Evolutionary conservation across 2,113 vertebrate genomes (phyloP).

Genomic region (Nematolebias whitei): DNA sequence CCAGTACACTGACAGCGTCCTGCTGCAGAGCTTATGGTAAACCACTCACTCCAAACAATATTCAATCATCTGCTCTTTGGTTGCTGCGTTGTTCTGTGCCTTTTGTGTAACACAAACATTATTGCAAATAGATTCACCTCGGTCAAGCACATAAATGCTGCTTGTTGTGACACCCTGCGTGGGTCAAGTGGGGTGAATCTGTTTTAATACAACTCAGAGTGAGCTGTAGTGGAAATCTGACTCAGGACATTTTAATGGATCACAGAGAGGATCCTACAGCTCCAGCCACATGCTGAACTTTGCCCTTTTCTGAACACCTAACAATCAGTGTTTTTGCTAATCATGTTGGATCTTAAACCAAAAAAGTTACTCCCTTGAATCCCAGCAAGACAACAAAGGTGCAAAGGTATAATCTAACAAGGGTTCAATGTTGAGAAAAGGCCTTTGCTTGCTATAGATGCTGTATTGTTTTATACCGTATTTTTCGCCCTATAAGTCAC

Average conservation of each 20-base stretch:
- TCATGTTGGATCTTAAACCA: no score
- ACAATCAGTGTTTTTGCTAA: no score
- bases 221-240: constrained; percentile 20
- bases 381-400: no score
- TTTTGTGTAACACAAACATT: neutral
- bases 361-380: no score
- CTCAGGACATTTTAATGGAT: constrained; percentile 9
- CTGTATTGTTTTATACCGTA: no score
- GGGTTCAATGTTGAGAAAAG: no score
- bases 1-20: constrained; percentile 91
- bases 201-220: neutral
- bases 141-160: constrained; percentile 32
- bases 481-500: no score
- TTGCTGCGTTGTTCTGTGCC: no score
- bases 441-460: no score
- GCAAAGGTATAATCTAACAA: no score
- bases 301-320: no score
- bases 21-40: constrained; percentile 94
- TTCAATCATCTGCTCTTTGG: neutral
- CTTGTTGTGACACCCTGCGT: constrained; percentile 31
- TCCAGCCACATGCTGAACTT: no score
- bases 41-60: constrained; percentile 2
- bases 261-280: constrained; percentile 5
- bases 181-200: constrained; percentile 44
- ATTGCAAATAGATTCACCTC: constrained; percentile 19